Evolutionary conservation across 2,113 vertebrate species (phyloP).

Genomic region (Edolisoma coerulescens): DNA sequence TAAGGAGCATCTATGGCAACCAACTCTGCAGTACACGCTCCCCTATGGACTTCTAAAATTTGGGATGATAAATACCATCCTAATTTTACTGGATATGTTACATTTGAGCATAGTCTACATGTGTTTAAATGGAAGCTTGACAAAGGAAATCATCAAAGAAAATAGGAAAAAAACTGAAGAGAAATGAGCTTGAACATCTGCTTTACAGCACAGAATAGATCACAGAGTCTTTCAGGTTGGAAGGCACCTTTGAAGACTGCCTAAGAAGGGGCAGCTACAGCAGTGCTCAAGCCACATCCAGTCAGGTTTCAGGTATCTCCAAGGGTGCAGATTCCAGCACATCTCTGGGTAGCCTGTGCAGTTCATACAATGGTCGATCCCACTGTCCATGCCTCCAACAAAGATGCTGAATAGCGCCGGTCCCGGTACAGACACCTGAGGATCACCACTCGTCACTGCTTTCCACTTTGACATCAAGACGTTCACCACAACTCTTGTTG

Average conservation of each 20-base stretch:
- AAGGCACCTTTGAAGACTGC: neutral
- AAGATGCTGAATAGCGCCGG: neutral
- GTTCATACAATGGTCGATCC: neutral
- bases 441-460: neutral
- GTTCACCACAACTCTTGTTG: neutral
- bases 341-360: neutral
- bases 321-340: neutral
- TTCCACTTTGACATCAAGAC: neutral
- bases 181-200: neutral
- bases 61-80: neutral
- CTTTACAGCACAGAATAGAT: neutral
- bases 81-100: neutral
- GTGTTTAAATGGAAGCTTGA: neutral
- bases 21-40: neutral
- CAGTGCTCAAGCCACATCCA: neutral
- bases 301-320: neutral
- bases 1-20: neutral
- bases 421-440: neutral
- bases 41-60: neutral
- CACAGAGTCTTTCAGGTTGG: neutral
- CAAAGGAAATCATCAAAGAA: neutral
- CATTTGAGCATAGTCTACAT: neutral
- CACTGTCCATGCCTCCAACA: neutral
- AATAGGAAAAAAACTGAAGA: neutral
- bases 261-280: neutral